Evolutionary conservation across 2,888 invertebrate species (phyloP), one percentile per base, ranked within the genome.

Genomic region (Alloplasta piceator): DNA sequence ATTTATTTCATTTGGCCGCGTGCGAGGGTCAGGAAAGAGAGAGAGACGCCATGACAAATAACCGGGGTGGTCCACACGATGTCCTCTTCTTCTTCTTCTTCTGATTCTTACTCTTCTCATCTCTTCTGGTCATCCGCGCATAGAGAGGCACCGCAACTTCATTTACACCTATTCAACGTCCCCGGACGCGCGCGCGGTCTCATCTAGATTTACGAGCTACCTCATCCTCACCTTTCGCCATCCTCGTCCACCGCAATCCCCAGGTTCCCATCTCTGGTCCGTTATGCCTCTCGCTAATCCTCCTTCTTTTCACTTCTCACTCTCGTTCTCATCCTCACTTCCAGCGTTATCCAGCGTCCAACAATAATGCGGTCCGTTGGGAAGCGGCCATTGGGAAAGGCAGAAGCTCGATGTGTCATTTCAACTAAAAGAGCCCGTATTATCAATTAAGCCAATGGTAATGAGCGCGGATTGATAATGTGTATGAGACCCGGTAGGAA

Each of bases 111-210:
- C 36, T 50, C 60, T 48, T 36, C 39, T 58, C 52, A 26, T 39
- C 55, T 71, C 73, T 67, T 9, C 14, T 67, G 63, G 41, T 61
- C 14, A 64, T 72, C 63, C 72, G 64, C 82, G 26, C 26, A 26
- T 26, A 26, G 26, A 76, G 82, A 80, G 87, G 87, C 26, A 26
- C 89, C 89, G 89, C 89, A 91, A 91, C 90, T 91, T 91, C 90
- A 90, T 91, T 91, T 91, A 90, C 91, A 91, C 91, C 90, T 91
- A 91, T 91, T 91, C 90, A 90, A 87, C 85, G 83, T 84, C 85
- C 82, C 60, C 75, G 3, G 70, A 80, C 82, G 84, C 85, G 83
- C 82, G 83, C 85, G 82, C 85, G 83, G 85, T 80, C 86, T 83
- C 72, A 26, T 87, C 85, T 87, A 89, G 88, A 87, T 90, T 89